These are phyloP conservation scores for Lagopus muta DNA, from an alignment of 2,113 vertebrate genomes.

Conservation along the genomic window DNA sequence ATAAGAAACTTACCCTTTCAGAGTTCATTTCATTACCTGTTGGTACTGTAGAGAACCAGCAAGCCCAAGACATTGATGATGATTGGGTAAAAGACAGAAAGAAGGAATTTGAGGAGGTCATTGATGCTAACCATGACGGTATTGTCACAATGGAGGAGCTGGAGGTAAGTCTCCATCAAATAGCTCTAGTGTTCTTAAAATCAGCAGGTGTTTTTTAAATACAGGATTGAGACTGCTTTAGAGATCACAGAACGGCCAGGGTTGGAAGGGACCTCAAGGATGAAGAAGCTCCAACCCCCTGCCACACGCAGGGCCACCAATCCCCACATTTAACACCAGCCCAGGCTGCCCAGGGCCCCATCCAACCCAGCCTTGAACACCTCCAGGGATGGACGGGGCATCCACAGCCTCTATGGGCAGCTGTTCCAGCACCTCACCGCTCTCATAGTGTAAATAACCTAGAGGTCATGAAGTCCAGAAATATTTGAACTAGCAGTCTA, in stretches of 20 bases:
- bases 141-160: conserved; percentile 94
- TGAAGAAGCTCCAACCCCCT: no score
- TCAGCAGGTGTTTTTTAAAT: rapidly evolving
- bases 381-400: no score
- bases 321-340: no score
- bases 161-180: conserved; percentile 79
- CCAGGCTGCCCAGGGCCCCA: no score
- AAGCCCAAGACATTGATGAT: conserved; percentile 93
- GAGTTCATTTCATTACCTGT: conserved; percentile 95
- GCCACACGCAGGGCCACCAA: no score
- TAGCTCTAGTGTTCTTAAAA: neutral
- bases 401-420: no score
- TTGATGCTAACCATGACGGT: conserved; percentile 85
- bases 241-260: neutral
- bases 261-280: no score
- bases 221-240: neutral
- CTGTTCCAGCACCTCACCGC: no score
- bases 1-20: conserved; percentile 89
- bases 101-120: conserved; percentile 94
- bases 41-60: conserved; percentile 95
- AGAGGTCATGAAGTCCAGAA: neutral
- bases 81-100: conserved; percentile 93
- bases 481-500: neutral
- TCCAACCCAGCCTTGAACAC: no score
- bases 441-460: no score